phyloP scores from a whole-genome alignment of 2,888 invertebrate species.

The Cantharis lateralis region DNA sequence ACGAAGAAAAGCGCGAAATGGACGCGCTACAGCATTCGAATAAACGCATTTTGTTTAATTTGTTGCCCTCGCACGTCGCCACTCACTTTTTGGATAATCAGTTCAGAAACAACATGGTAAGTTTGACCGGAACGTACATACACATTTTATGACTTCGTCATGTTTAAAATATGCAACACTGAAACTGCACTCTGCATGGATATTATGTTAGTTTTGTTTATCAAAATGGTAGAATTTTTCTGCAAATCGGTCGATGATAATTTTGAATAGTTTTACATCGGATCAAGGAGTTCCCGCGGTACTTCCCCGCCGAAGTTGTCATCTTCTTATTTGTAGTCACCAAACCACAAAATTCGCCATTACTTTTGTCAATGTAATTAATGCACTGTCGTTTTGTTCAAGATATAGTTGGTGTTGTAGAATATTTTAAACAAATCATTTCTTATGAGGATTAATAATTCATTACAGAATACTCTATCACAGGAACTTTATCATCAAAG shows the following conservation, averaged over 20 bases:
- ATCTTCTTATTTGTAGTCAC: not conserved
- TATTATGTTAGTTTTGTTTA: slow-evolving; percentile 9
- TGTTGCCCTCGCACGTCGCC: slow-evolving; percentile 89
- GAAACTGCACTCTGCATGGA: not conserved
- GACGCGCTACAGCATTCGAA: slow-evolving; percentile 90
- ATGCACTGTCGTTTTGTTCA: slow-evolving; percentile 21
- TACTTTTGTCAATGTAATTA: slow-evolving; percentile 11
- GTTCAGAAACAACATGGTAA: slow-evolving; percentile 84
- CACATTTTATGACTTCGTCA: not conserved
- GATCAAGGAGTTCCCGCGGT: not conserved
- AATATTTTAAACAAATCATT: slow-evolving; percentile 19
- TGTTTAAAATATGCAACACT: slow-evolving; percentile 1
- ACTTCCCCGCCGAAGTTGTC: not conserved
- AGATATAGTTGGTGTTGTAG: slow-evolving; percentile 26
- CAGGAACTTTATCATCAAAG: slow-evolving; percentile 93
- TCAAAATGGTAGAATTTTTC: slow-evolving; percentile 32
- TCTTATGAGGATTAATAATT: slow-evolving; percentile 29
- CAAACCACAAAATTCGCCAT: not conserved
- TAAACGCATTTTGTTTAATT: slow-evolving; percentile 84
- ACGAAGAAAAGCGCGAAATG: slow-evolving; percentile 92
- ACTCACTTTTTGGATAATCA: slow-evolving; percentile 90
- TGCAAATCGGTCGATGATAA: not conserved
- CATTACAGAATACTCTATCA: slow-evolving; percentile 63
- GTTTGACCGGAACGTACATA: slow-evolving; percentile 22
- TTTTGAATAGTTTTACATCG: not conserved